Evolutionary conservation across 2,797 vertebrate species (phyloP).

Genomic region (Paramormyrops hopkinsi): DNA sequence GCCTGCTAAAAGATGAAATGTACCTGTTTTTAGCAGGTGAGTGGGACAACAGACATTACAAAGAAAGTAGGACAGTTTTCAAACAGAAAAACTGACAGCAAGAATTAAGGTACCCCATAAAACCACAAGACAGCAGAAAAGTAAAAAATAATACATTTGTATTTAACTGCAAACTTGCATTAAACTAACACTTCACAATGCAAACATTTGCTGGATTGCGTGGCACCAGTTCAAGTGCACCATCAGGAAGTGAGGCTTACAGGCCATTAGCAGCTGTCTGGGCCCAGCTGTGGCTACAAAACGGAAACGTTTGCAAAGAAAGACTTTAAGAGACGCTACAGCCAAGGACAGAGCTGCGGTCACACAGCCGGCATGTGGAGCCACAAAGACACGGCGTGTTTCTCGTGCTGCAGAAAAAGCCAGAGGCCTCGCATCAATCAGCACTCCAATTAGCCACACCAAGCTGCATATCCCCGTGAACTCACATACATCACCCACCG

Average conservation of each 20-base stretch:
- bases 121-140: neutral
- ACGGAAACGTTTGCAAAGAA: slow-evolving; percentile 33
- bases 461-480: slow-evolving; percentile 1
- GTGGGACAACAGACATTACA: neutral
- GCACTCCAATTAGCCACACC: slow-evolving; percentile 13
- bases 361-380: slow-evolving; percentile 30
- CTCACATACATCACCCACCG: neutral
- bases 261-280: slow-evolving; percentile 41
- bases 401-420: slow-evolving; percentile 16
- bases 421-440: neutral
- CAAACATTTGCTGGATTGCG: neutral
- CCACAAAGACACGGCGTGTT: slow-evolving; percentile 48
- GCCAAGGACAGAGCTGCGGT: slow-evolving; percentile 32
- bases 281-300: slow-evolving; percentile 43
- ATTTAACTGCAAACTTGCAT: neutral
- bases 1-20: neutral
- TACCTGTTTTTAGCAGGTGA: neutral
- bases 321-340: slow-evolving; percentile 27
- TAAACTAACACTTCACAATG: slow-evolving; percentile 11
- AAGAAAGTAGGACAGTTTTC: neutral
- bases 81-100: neutral
- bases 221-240: neutral
- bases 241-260: neutral
- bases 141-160: neutral
- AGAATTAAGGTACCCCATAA: neutral